Percentiles rank a stretch among this genome's conserved stretches.
phyloP scores from a whole-genome alignment of 2,888 invertebrate species.

The Diarsia dahlii region DNA sequence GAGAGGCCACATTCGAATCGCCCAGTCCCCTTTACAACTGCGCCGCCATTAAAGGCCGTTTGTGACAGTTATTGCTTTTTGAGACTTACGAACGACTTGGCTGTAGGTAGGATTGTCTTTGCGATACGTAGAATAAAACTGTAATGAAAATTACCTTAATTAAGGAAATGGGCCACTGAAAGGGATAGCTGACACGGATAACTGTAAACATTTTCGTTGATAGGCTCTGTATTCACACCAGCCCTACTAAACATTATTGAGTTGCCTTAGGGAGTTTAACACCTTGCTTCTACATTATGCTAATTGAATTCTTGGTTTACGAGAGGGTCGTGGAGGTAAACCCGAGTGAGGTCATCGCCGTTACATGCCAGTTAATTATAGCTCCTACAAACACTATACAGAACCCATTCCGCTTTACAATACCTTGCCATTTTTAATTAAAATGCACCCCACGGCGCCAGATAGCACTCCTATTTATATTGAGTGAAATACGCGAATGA shows the following conservation, averaged over 20 bases:
- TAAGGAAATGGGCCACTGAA: conserved; percentile 41
- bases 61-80: conserved; percentile 65
- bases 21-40: conserved; percentile 51
- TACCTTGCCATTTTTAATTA: conserved; percentile 78
- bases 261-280: conserved; percentile 62
- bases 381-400: conserved; percentile 74
- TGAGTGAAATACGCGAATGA: conserved; percentile 38
- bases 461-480: conserved; percentile 49
- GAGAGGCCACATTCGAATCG: conserved; percentile 51
- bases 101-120: conserved; percentile 53
- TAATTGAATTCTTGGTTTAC: conserved; percentile 81
- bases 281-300: conserved; percentile 76
- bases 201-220: conserved; percentile 27
- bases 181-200: conserved; percentile 11
- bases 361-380: conserved; percentile 78
- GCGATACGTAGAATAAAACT: conserved; percentile 51
- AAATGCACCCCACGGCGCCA: conserved; percentile 69
- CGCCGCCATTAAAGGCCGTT: conserved; percentile 53
- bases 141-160: conserved; percentile 57
- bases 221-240: conserved; percentile 21
- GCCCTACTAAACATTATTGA: conserved; percentile 42
- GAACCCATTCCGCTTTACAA: conserved; percentile 76
- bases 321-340: conserved; percentile 75
- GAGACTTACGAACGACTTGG: conserved; percentile 54
- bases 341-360: conserved; percentile 72